Percentiles rank a stretch among this genome's conserved stretches.
phyloP scores from a whole-genome alignment of 2,113 vertebrate species.

The Eublepharis macularius region DNA sequence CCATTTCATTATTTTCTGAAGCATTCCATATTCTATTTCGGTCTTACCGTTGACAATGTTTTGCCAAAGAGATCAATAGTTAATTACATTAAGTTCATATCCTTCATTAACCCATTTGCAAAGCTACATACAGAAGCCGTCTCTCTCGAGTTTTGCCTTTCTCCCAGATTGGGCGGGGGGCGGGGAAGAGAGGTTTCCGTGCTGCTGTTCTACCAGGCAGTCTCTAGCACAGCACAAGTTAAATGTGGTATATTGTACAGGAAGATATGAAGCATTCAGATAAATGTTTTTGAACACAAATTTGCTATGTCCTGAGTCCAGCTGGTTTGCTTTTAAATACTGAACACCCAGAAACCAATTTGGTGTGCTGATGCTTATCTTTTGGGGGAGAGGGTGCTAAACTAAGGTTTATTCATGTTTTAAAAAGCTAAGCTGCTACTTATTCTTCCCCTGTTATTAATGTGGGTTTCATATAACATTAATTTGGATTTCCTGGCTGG shows the following conservation, averaged over 20 bases:
- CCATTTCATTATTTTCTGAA: not conserved
- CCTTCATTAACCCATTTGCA: constrained; percentile 26
- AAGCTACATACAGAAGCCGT: not conserved
- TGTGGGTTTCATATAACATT: no score
- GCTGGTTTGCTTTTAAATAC: not conserved
- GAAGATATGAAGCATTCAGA: not conserved
- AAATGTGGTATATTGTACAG: not conserved
- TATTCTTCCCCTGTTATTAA: no score
- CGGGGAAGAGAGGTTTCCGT: not conserved
- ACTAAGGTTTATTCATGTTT: no score
- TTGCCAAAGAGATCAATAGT: constrained; percentile 11
- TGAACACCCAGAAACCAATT: no score
- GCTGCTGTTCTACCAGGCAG: not conserved
- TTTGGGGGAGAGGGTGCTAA: no score
- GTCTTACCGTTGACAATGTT: not conserved
- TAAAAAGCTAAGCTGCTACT: no score
- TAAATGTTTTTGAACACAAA: not conserved
- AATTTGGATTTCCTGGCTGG: no score
- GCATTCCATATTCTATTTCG: not conserved
- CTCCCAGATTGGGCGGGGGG: not conserved
- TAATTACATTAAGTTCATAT: constrained; percentile 21
- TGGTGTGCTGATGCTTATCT: no score
- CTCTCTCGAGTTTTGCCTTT: not conserved
- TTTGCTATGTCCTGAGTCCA: not conserved
- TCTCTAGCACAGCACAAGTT: not conserved